These are phyloP conservation scores for Drosophila paracracens DNA, from an alignment of 2,888 invertebrate genomes.

Conservation along the genomic window DNA sequence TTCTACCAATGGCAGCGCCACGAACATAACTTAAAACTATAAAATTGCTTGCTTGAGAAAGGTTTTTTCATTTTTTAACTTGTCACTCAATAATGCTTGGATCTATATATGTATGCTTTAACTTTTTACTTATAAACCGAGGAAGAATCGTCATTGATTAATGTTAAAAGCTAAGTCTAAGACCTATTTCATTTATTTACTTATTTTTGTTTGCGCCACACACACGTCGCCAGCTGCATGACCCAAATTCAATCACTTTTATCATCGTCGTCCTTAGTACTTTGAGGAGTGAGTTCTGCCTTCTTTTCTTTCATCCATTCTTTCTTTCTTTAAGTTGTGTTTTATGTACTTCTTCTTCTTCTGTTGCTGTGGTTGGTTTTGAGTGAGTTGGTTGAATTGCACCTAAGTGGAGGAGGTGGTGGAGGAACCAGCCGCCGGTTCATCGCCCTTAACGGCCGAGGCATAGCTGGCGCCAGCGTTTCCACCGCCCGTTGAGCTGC, in stretches of 20 bases:
- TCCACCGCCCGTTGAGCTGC: slow-evolving; percentile 52
- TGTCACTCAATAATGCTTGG: slow-evolving; percentile 39
- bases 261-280: slow-evolving; percentile 78
- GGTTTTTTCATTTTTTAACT: slow-evolving; percentile 2
- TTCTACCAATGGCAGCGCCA: slow-evolving; percentile 66
- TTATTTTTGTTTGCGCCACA: slow-evolving; percentile 70
- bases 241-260: slow-evolving; percentile 73
- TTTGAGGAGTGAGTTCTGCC: slow-evolving; percentile 76
- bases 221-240: slow-evolving; percentile 61
- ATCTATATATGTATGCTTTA: slow-evolving; percentile 9
- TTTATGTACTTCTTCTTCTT: slow-evolving; percentile 23
- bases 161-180: slow-evolving; percentile 78
- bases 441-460: slow-evolving; percentile 84
- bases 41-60: slow-evolving; percentile 63
- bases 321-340: slow-evolving; percentile 25
- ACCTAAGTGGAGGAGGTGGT: slow-evolving; percentile 65
- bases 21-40: slow-evolving; percentile 66
- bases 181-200: slow-evolving; percentile 75
- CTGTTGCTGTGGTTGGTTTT: slow-evolving; percentile 25
- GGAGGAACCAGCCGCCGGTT: slow-evolving; percentile 65
- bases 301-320: slow-evolving; percentile 17
- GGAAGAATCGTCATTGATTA: slow-evolving; percentile 73
- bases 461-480: slow-evolving; percentile 83
- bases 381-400: slow-evolving; percentile 47
- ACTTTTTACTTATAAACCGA: slow-evolving; percentile 63